These are phyloP conservation scores for Platycheirus rosarum DNA, from an alignment of 2,888 invertebrate genomes.

Conservation along the genomic window DNA sequence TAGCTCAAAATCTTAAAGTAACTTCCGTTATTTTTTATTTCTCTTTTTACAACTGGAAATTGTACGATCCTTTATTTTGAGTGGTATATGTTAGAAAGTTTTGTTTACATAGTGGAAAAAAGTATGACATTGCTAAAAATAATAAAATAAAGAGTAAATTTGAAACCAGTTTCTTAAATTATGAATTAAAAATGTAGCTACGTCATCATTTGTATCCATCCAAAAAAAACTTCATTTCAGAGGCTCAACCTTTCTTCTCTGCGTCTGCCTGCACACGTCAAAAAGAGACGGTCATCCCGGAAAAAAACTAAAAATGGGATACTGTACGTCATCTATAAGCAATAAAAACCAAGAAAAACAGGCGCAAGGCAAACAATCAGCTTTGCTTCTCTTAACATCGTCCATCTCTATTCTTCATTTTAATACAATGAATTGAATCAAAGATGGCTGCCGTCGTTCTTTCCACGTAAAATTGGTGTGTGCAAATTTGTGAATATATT, in stretches of 20 bases:
- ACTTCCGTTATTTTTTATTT: too few relatives aligned
- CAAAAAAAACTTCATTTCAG: conserved; percentile 18
- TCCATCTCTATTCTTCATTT: conserved; percentile 64
- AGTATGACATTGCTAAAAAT: neutral
- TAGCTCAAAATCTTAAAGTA: too few relatives aligned
- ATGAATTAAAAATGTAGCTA: conserved; percentile 19
- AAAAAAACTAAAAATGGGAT: conserved; percentile 64
- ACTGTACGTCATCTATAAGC: conserved; percentile 41
- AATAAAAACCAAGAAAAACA: neutral
- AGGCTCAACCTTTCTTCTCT: conserved; percentile 38
- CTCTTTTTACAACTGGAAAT: too few relatives aligned
- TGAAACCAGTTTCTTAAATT: neutral
- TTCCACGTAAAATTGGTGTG: conserved; percentile 71
- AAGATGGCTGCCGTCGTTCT: conserved; percentile 74
- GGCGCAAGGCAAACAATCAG: conserved; percentile 19
- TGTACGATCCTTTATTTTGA: too few relatives aligned
- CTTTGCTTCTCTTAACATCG: conserved; percentile 19
- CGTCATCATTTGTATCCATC: conserved; percentile 51
- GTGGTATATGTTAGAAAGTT: too few relatives aligned
- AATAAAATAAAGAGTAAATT: neutral
- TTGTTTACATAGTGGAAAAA: neutral
- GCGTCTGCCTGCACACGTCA: conserved; percentile 24
- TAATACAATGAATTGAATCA: conserved; percentile 64
- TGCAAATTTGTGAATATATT: conserved; percentile 70
- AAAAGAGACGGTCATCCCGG: conserved; percentile 50